Conservation (phyloP, 2,888 invertebrate genomes). For the Allolobophora icterica region DNA sequence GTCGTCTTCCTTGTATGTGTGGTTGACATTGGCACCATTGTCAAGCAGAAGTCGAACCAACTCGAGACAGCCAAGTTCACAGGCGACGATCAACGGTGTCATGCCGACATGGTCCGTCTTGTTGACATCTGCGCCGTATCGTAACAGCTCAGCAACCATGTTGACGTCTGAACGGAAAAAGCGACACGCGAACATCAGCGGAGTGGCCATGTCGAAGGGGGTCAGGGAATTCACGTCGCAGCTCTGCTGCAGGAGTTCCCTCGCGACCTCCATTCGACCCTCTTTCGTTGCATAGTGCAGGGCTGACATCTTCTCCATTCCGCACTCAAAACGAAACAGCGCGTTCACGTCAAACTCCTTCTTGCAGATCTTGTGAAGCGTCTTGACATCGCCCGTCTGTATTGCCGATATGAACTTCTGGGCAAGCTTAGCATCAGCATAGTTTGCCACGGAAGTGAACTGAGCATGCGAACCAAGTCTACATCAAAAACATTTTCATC, state of each 20-base stretch:
- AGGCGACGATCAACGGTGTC: conserved; percentile 39
- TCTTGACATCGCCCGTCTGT: conserved; percentile 31
- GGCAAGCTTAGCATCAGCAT: conserved; percentile 34
- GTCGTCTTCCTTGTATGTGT: conserved; percentile 30
- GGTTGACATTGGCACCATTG: conserved; percentile 36
- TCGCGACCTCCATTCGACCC: conserved; percentile 28
- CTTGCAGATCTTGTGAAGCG: conserved; percentile 32
- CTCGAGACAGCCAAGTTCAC: conserved; percentile 34
- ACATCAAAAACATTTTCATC: background rate
- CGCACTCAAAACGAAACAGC: conserved; percentile 39
- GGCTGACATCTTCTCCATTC: conserved; percentile 41
- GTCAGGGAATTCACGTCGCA: conserved; percentile 38
- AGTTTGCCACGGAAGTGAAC: conserved; percentile 23
- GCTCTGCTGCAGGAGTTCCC: conserved; percentile 29
- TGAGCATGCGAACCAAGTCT: conserved; percentile 29
- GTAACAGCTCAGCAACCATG: conserved; percentile 31
- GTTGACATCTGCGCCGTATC: conserved; percentile 38
- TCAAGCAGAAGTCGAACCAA: conserved; percentile 38
- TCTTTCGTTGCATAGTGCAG: conserved; percentile 40
- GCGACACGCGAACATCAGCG: conserved; percentile 39
- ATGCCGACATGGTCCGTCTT: conserved; percentile 31
- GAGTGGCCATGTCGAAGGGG: conserved; percentile 37
- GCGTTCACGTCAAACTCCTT: conserved; percentile 34
- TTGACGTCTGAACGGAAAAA: background rate
- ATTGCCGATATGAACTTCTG: conserved; percentile 36